Percentiles rank a stretch among this genome's conserved stretches.
Conservation (phyloP, 2,113 vertebrate species). For the Podocnemis expansa region DNA sequence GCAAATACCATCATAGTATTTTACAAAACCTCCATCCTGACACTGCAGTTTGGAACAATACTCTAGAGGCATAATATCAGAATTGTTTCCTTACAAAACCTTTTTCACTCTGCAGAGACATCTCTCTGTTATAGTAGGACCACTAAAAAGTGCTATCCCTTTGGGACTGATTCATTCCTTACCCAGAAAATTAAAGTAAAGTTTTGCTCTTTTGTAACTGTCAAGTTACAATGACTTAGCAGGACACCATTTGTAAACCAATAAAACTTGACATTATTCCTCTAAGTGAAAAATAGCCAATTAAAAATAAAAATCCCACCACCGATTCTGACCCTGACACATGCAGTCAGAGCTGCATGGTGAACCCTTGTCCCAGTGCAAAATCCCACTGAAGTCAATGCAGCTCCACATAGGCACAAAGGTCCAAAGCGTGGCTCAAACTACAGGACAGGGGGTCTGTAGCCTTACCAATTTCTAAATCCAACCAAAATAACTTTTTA, state of each 20-base stretch:
- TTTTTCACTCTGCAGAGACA: background rate
- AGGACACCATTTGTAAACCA: constrained; percentile 24
- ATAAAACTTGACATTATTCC: background rate
- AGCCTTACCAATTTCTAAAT: background rate
- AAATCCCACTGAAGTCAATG: background rate
- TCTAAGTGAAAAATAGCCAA: constrained; percentile 33
- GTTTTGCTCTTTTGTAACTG: background rate
- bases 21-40: background rate
- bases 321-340: background rate
- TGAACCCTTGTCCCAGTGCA: background rate
- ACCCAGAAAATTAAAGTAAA: background rate
- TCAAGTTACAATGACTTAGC: background rate
- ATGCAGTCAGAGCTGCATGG: background rate
- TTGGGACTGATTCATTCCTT: background rate
- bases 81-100: background rate
- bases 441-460: background rate
- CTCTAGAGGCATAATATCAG: background rate
- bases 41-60: background rate
- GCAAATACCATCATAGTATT: background rate
- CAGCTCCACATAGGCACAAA: background rate
- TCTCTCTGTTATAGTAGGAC: background rate
- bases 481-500: background rate
- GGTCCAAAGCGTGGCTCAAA: accelerated
- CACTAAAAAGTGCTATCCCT: background rate
- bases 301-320: constrained; percentile 2